phyloP scores from a whole-genome alignment of 2,797 vertebrate species.

The Semotilus atromaculatus region DNA sequence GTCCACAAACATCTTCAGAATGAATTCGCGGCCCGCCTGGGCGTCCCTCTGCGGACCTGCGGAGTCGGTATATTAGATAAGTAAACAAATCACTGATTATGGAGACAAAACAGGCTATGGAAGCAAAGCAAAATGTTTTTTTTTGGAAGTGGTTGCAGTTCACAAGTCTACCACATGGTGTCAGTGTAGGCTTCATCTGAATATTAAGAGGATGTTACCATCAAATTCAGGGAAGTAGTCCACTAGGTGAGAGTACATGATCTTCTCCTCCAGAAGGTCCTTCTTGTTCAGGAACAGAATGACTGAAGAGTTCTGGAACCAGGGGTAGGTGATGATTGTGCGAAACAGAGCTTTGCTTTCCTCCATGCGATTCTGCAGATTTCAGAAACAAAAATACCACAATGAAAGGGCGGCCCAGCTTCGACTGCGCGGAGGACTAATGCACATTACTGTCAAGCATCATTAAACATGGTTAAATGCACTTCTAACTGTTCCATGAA shows the following conservation, averaged over 20 bases:
- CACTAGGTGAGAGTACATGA: conserved; percentile 94
- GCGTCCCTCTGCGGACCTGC: conserved; percentile 93
- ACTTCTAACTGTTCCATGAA: not conserved
- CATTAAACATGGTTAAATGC: not conserved
- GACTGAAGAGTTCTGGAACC: conserved; percentile 99
- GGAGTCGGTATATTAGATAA: not conserved
- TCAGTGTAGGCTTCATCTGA: conserved; percentile 34
- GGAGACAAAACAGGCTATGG: not conserved
- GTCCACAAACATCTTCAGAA: conserved; percentile 99
- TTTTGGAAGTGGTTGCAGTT: conserved; percentile 7
- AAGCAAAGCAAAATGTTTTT: not conserved
- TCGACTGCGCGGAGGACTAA: not conserved
- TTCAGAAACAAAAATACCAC: not conserved
- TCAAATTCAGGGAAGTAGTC: conserved; percentile 99
- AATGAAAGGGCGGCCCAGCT: not conserved
- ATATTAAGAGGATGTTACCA: conserved; percentile 71
- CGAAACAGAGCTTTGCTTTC: conserved; percentile 98
- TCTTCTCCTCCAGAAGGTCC: conserved; percentile 97
- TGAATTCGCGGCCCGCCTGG: conserved; percentile 94
- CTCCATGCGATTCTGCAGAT: conserved; percentile 94
- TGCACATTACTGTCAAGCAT: not conserved
- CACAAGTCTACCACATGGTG: conserved; percentile 48
- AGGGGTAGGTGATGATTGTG: conserved; percentile 98
- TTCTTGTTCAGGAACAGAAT: conserved; percentile 99
- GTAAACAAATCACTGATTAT: not conserved